Percentiles rank a stretch among this genome's conserved stretches.
phyloP scores from a whole-genome alignment of 2,888 invertebrate genomes.

The Dusona sp. region DNA sequence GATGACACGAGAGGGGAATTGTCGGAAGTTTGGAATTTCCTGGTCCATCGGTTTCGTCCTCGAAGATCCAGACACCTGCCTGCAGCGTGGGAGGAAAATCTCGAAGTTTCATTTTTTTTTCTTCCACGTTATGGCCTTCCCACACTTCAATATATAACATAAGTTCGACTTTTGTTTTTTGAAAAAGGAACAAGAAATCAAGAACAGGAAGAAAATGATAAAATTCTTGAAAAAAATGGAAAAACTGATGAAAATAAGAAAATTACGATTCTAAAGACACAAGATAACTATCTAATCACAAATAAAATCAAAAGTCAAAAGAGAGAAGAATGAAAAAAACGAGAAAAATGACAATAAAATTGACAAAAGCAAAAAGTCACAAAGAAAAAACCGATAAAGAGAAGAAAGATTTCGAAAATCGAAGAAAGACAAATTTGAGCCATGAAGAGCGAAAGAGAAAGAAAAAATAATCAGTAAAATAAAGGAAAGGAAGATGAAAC shows the following conservation, averaged over 20 bases:
- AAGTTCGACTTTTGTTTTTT: neutral
- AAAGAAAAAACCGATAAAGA: constrained; percentile 7
- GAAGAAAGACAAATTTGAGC: too few relatives aligned
- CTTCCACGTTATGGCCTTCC: too few relatives aligned
- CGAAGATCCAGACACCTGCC: constrained; percentile 49
- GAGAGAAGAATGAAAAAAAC: too few relatives aligned
- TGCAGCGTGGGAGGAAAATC: constrained; percentile 24
- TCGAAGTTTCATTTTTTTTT: neutral
- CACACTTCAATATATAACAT: neutral
- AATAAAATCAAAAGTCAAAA: neutral
- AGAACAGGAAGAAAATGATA: neutral
- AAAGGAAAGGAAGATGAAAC: neutral
- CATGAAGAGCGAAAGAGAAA: too few relatives aligned
- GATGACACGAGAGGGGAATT: constrained; percentile 18
- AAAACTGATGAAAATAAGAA: constrained; percentile 3
- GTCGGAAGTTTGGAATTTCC: constrained; percentile 63
- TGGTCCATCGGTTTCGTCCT: constrained; percentile 53
- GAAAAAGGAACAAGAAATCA: neutral
- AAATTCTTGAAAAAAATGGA: neutral
- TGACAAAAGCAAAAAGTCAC: neutral
- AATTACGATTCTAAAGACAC: too few relatives aligned
- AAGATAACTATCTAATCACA: too few relatives aligned
- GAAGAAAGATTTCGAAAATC: constrained; percentile 2
- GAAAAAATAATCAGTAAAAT: too few relatives aligned
- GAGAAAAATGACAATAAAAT: neutral